These are phyloP conservation scores for Agelastica alni DNA, from an alignment of 2,888 invertebrate species.

Conservation along the genomic window DNA sequence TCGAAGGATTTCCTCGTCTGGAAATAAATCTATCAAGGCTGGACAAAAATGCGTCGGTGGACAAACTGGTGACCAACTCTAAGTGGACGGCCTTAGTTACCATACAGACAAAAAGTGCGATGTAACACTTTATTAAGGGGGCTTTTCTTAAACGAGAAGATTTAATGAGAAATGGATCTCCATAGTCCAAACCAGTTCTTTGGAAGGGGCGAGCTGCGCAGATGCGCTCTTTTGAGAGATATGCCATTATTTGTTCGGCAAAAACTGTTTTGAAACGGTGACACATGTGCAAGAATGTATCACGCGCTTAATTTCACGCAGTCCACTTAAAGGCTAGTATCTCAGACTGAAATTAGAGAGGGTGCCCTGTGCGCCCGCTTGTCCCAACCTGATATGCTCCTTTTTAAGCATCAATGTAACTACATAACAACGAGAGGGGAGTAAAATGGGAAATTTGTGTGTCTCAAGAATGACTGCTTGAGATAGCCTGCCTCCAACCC, in stretches of 20 bases:
- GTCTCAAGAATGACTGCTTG: not conserved
- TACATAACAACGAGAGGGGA: not conserved
- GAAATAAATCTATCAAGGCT: slow-evolving; percentile 24
- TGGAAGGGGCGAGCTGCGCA: slow-evolving; percentile 24
- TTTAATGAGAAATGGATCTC: slow-evolving; percentile 30
- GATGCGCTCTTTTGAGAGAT: slow-evolving; percentile 19
- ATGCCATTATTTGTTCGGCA: slow-evolving; percentile 18
- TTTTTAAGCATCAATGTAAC: no score
- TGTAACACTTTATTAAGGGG: slow-evolving; percentile 21
- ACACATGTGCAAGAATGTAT: slow-evolving; percentile 29
- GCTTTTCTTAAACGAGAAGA: slow-evolving; percentile 27
- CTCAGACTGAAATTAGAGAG: slow-evolving; percentile 27
- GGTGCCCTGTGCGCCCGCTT: slow-evolving; percentile 31
- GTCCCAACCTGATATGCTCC: slow-evolving; percentile 15
- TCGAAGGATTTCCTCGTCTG: slow-evolving; percentile 18
- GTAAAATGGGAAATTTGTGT: no score
- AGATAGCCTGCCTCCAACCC: no score
- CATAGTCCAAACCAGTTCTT: slow-evolving; percentile 34
- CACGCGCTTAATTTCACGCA: slow-evolving; percentile 21
- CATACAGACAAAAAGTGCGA: slow-evolving; percentile 22
- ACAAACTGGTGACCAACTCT: slow-evolving; percentile 19
- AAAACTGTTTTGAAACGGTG: slow-evolving; percentile 23
- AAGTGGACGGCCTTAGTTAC: slow-evolving; percentile 20
- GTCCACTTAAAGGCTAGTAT: slow-evolving; percentile 30
- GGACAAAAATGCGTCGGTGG: slow-evolving; percentile 19